Evolutionary conservation across 2,888 invertebrate genomes (phyloP), one percentile per base, ranked within the genome.

Genomic region (Malthinus seriepunctatus): DNA sequence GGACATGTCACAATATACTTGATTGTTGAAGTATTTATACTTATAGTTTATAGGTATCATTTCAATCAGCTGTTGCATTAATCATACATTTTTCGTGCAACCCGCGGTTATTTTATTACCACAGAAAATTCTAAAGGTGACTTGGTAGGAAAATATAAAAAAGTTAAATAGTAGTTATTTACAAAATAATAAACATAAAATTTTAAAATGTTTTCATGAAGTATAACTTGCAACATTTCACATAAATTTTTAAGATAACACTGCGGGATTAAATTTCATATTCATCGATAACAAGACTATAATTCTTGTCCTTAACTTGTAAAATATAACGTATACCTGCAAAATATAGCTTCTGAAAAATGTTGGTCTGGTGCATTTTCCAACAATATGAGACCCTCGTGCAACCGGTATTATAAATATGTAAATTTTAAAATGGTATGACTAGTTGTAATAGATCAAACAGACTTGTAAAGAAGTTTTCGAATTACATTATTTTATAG

Each of bases 361-460:
- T 58, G 51, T 53, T 46, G 37, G 48, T 58, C 52, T 37, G 37
- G 12, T 34, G 51, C 39, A 51, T 54, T 54, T 42, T 54, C 46
- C 8, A 49, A 49, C 53, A 53, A 49, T 50, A 45, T 48, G 38
- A 58, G 37, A 37, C 38, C 49, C 37, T 48, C 53, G 46, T 50
- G 59, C 31, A 48, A 46, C 39, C 48, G 56, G 52, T 49, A 23
- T 23, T 23, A 23, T 23, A 23, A 23, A 23, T 23, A 60, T 63
- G 63, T 57, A 63, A 63, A 63, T 63, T 60, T 49, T 54, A 56
- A 47, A 46, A 48, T 59, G 50, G 62, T 64, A 60, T 60, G 64
- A 62, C 62, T 57, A 52, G 57, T 60, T 57, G 51, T 51, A 62
- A 60, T 64, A 58, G 64, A 62, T 62, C 62, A 62, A 46, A 39